phyloP scores from a whole-genome alignment of 2,888 invertebrate genomes.

The Calliopum simillimum region DNA sequence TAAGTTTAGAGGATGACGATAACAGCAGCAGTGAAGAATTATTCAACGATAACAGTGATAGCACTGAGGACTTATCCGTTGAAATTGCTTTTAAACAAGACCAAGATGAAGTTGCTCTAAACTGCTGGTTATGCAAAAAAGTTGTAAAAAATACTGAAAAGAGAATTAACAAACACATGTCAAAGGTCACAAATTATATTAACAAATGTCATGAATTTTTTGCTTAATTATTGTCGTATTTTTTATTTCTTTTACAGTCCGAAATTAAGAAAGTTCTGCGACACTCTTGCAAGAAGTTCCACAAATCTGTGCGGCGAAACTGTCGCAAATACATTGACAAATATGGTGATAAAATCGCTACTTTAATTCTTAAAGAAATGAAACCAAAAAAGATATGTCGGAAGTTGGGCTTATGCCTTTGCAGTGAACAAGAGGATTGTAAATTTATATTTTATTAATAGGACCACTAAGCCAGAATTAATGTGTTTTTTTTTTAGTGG shows the following conservation, averaged over 20 bases:
- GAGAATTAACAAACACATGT: slow-evolving; percentile 57
- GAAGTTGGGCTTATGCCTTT: slow-evolving; percentile 74
- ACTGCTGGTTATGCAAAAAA: slow-evolving; percentile 62
- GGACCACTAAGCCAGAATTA: not conserved
- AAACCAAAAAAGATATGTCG: slow-evolving; percentile 78
- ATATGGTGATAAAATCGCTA: slow-evolving; percentile 79
- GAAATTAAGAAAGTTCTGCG: slow-evolving; percentile 61
- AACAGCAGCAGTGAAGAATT: slow-evolving; percentile 43
- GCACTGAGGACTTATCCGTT: slow-evolving; percentile 59
- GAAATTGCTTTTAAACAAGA: slow-evolving; percentile 52
- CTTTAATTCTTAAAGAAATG: slow-evolving; percentile 75
- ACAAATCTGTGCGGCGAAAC: slow-evolving; percentile 66
- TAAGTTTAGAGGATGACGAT: slow-evolving; percentile 46
- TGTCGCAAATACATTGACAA: slow-evolving; percentile 80
- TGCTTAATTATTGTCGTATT: slow-evolving; percentile 2
- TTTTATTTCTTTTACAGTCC: slow-evolving; percentile 49
- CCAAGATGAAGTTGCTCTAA: slow-evolving; percentile 49
- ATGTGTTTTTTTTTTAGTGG: slow-evolving; percentile 51
- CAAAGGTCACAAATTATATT: slow-evolving; percentile 48
- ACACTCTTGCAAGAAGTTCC: slow-evolving; percentile 59
- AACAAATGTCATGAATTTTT: not conserved
- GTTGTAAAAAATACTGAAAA: slow-evolving; percentile 61
- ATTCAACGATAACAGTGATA: slow-evolving; percentile 55
- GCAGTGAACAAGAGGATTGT: slow-evolving; percentile 59
- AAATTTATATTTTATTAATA: slow-evolving; percentile 47